Evolutionary conservation across 1,140 invertebrate genomes (phyloP), one percentile per base, ranked within the genome.

Genomic region (Eulimnadia texana): DNA sequence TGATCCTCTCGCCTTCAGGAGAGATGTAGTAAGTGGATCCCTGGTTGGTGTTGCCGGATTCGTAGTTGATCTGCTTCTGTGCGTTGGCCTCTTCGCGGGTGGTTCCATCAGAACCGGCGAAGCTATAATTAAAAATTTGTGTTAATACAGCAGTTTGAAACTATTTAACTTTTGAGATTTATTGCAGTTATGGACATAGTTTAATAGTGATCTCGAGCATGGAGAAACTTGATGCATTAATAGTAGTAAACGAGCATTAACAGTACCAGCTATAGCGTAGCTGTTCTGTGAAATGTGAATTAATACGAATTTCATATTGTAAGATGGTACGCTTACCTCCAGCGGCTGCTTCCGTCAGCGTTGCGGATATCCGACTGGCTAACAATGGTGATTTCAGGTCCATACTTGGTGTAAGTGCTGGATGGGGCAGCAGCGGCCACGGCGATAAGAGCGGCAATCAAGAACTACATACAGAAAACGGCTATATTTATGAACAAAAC

Each of bases 31-130:
- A 63, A 27, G 28, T 42, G 13, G 33, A 52, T 67, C 68, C 77
- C 73, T 70, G 77, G 75, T 24, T 72, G 70, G 64, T 60, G 25
- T 47, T 60, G 49, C 59, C 59, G 19, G 59, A 19, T 42, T 42
- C 33, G 33, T 42, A 42, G 33, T 42, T 42, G n/a, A 52, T 23
- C 11, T 53, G 78, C 72, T 84, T 90, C 59, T 90, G 73, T 75
- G 80, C 89, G 60, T 88, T 88, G 64, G 82, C 79, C 73, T 91
- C 88, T 73, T 66, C 72, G 75, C 75, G 84, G 1, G 84, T 72
- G 63, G 90, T 90, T 69, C 86, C 84, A 74, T 92, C 90, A 10
- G 84, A 60, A 22, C 57, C 47, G 27, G 29, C 27, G 57, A 42
- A 58, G 22, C 57, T 58, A 25, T 50, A 23, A 42, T 19, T 0